Percentiles rank a stretch among this genome's conserved stretches.
phyloP scores from a whole-genome alignment of 2,888 invertebrate genomes.

The Cephalotes varians region DNA sequence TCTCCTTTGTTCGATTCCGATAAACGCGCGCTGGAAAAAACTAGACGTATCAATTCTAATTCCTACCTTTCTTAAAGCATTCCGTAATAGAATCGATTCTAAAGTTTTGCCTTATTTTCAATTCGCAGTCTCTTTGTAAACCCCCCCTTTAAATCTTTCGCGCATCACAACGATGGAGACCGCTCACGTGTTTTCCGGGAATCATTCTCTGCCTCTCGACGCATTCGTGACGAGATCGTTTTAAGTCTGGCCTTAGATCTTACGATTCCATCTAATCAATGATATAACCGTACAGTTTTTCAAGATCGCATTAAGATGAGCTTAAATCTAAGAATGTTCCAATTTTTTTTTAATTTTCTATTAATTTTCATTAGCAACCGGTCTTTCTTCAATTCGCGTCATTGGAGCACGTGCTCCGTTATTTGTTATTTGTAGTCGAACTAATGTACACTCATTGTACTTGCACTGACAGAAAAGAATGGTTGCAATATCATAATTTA shows the following conservation, averaged over 20 bases:
- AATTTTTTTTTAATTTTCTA: background rate
- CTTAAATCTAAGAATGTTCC: background rate
- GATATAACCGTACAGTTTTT: background rate
- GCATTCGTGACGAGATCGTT: background rate
- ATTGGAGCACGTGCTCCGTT: background rate
- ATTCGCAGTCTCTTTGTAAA: background rate
- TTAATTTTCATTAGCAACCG: background rate
- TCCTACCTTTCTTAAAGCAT: background rate
- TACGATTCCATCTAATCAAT: background rate
- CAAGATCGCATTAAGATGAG: background rate
- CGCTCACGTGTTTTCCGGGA: background rate
- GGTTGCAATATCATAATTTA: no score
- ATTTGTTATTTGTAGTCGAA: background rate
- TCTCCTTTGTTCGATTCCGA: background rate
- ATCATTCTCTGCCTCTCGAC: background rate
- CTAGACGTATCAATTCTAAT: background rate
- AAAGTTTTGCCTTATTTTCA: background rate
- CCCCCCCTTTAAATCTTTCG: slow-evolving; percentile 3
- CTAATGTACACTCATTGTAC: background rate
- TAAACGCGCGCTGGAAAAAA: background rate
- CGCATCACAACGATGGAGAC: slow-evolving; percentile 7
- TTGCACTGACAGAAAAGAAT: no score
- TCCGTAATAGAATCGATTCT: background rate
- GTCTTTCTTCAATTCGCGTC: background rate
- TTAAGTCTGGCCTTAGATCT: background rate